Conservation (phyloP, 2,888 invertebrate genomes). For the Acanthosepion pharaonis region DNA sequence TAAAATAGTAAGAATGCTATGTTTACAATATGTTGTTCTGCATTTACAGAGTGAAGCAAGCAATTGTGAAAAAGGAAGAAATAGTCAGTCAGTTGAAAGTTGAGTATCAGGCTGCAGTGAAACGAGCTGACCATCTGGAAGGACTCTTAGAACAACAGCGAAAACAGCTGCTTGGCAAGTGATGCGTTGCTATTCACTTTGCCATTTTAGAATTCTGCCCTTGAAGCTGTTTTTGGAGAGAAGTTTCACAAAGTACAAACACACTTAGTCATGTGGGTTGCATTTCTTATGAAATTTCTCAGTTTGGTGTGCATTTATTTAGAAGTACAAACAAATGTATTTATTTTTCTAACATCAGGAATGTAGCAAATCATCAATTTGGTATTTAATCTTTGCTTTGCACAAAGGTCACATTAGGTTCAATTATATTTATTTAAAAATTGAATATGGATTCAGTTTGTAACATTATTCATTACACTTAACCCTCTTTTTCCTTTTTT, state of each 20-base stretch:
- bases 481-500: too few relatives aligned
- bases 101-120: slow-evolving; percentile 74
- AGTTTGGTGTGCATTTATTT: neutral
- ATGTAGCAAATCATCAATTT: neutral
- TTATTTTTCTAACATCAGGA: neutral
- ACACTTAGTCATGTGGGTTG: neutral
- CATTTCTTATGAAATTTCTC: too few relatives aligned
- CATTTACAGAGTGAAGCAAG: slow-evolving; percentile 73
- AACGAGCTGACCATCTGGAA: slow-evolving; percentile 75
- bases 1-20: too few relatives aligned
- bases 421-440: too few relatives aligned
- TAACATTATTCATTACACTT: too few relatives aligned
- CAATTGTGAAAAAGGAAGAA: slow-evolving; percentile 75
- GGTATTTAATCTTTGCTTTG: too few relatives aligned
- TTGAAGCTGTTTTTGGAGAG: neutral
- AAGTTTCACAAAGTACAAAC: neutral
- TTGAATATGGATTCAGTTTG: too few relatives aligned
- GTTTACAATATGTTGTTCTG: neutral
- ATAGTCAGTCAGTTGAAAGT: slow-evolving; percentile 71
- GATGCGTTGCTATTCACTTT: neutral
- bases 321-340: neutral
- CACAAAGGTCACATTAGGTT: too few relatives aligned
- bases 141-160: slow-evolving; percentile 74
- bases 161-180: slow-evolving; percentile 71
- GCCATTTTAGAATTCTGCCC: neutral